A percentile compares a stretch with the other conserved stretches of the same genome.
phyloP scores from a whole-genome alignment of 2,113 vertebrate species.

The Dasyornis broadbenti region DNA sequence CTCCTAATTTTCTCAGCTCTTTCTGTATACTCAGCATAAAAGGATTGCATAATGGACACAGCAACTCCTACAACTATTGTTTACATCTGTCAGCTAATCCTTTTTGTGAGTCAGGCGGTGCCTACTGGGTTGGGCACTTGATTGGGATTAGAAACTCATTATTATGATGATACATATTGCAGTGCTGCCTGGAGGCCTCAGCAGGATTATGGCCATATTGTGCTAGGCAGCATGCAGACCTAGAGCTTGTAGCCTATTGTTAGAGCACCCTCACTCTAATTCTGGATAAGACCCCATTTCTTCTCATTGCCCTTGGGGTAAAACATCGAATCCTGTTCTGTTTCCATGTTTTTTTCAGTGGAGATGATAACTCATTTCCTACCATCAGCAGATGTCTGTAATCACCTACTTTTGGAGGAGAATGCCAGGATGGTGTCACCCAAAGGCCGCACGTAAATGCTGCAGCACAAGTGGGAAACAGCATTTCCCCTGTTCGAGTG shows the following conservation, averaged over 20 bases:
- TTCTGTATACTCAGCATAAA: conserved; percentile 40
- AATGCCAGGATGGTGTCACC: neutral
- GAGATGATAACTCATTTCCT: neutral
- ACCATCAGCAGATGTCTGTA: neutral
- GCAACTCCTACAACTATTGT: neutral
- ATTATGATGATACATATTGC: neutral
- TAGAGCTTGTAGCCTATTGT: neutral
- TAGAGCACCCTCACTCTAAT: neutral
- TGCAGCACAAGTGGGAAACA: neutral
- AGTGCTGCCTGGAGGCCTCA: conserved; percentile 17
- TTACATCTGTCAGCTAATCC: conserved; percentile 40
- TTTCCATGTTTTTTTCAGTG: neutral
- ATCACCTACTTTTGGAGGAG: neutral
- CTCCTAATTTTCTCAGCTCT: conserved; percentile 21
- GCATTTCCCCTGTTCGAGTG: neutral
- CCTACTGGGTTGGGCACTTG: conserved; percentile 44
- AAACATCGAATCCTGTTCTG: neutral
- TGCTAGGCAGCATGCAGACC: neutral
- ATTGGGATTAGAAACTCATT: conserved; percentile 21
- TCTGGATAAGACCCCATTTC: conserved; percentile 12
- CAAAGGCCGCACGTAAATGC: neutral
- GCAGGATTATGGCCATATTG: neutral
- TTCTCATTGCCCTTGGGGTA: neutral
- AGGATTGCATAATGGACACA: neutral
- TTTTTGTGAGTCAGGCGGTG: neutral